phyloP scores from a whole-genome alignment of 1,140 invertebrate species.

The Drosophila nasuta region DNA sequence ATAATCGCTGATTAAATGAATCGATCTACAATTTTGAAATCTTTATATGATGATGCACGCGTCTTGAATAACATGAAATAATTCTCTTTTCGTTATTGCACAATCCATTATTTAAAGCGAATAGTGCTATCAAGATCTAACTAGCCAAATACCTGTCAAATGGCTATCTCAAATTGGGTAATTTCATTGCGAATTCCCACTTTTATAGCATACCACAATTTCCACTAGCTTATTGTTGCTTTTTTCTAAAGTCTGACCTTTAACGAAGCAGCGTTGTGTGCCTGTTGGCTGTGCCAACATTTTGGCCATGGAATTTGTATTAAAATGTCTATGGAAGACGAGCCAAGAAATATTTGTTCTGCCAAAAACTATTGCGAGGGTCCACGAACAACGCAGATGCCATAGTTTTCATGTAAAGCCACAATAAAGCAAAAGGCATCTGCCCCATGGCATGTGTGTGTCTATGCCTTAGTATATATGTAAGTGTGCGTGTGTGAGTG shows the following conservation, averaged over 20 bases:
- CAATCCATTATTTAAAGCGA: not conserved
- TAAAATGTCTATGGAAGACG: conserved; percentile 51
- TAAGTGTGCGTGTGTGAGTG: conserved; percentile 28
- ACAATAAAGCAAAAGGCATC: conserved; percentile 46
- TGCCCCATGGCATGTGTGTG: conserved; percentile 11
- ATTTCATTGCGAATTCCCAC: conserved; percentile 15
- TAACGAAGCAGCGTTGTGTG: conserved; percentile 11
- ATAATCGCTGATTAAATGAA: too few species aligned
- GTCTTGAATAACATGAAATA: too few species aligned
- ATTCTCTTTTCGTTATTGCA: not conserved
- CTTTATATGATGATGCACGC: too few species aligned
- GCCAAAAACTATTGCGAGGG: conserved; percentile 39
- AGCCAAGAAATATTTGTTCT: conserved; percentile 49
- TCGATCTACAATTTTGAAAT: too few species aligned
- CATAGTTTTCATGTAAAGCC: conserved; percentile 40
- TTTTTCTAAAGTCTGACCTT: conserved; percentile 9
- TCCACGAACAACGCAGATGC: conserved; percentile 33
- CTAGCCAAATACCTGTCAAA: conserved; percentile 31
- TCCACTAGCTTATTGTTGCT: conserved; percentile 14
- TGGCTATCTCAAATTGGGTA: conserved; percentile 4
- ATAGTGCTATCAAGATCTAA: not conserved
- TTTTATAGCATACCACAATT: conserved; percentile 17
- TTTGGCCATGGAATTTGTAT: conserved; percentile 55
- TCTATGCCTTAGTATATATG: conserved; percentile 5
- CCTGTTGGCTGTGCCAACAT: conserved; percentile 17